Base-by-base conservation (phyloP, 2,113 vertebrate genomes). In the Colaptes auratus region DNA sequence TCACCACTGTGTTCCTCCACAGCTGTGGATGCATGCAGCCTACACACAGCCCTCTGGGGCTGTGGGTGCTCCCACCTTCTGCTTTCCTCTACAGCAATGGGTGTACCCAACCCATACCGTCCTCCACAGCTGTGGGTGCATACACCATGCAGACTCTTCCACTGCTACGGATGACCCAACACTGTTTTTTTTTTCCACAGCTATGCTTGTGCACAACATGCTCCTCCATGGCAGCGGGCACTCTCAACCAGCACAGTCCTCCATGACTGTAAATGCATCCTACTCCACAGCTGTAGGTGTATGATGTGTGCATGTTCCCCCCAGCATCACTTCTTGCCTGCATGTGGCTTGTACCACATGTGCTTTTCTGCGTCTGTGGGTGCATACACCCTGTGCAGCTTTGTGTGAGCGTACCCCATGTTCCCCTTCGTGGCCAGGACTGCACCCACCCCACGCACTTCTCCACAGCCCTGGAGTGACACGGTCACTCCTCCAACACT, bases 351-450 rank as follows among this genome's bases (percentile, higher is more conserved):
- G 12, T 25, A 18, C 19, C 17, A 4, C 30, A 1, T 2, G 3
- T 6, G 27, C 30, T 52, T 12, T 27, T 33, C 44, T 17, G 3
- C 1, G 3, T 23, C 30, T 3, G 1, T 2, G 5, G 2, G 3
- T 2, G 24, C 33, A 6, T 2, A 3, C 30, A 8, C 30, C 7
- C 48, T 2, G 25, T 2, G 12, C 5, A 10, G 39, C 3, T 24
- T 44, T 6, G 17, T 31, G 2, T 0, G 2, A 18, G 13, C 0
- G 7, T 9, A 16, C 15, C 31, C 25, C 2, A 1, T 0, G 10
- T 6, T 5, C 48, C 23, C 5, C 35, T 16, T 19, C 13, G 6
- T 2, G 14, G 59, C 59, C 23, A 6, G 3, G 46, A 55, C 2
- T 2, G 15, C 48, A 5, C 35, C 10, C 50, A 10, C 42, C 17